Conservation (phyloP, 2,888 invertebrate species). For the Pseudanteris insignis region DNA sequence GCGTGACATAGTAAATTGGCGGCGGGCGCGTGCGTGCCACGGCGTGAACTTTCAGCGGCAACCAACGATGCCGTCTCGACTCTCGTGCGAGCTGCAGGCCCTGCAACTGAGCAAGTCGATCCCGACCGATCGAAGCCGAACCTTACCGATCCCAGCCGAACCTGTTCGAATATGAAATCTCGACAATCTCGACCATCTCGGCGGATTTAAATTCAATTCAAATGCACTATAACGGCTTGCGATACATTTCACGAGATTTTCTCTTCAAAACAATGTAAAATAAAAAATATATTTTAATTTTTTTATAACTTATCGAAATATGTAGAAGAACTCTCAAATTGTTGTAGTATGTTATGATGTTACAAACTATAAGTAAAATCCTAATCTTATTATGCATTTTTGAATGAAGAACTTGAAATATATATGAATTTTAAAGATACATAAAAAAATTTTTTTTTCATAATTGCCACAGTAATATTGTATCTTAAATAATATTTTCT, state of each 20-base stretch:
- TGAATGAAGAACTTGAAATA: too few species aligned
- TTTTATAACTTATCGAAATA: too few species aligned
- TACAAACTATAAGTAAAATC: too few species aligned
- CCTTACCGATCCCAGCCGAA: background rate
- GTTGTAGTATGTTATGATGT: too few species aligned
- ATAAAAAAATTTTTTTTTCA: too few species aligned
- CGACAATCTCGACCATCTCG: background rate
- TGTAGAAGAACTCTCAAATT: too few species aligned
- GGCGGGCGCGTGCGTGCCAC: constrained; percentile 37
- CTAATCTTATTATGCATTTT: too few species aligned
- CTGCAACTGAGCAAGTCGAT: constrained; percentile 5
- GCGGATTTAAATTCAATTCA: background rate
- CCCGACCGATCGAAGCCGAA: constrained; percentile 9
- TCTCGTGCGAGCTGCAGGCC: background rate
- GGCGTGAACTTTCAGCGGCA: constrained; percentile 34
- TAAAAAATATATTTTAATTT: too few species aligned
- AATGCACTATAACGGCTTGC: background rate
- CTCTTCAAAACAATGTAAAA: too few species aligned
- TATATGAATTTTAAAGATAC: too few species aligned
- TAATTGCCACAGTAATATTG: too few species aligned
- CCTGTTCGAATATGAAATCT: background rate
- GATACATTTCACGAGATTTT: background rate
- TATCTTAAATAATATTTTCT: too few species aligned
- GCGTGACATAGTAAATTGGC: constrained; percentile 30
- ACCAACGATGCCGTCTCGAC: constrained; percentile 18